A percentile compares a stretch with the other conserved stretches of the same genome.
These are phyloP conservation scores for Ataeniobius toweri DNA, from an alignment of 2,797 vertebrate species.

Conservation along the genomic window DNA sequence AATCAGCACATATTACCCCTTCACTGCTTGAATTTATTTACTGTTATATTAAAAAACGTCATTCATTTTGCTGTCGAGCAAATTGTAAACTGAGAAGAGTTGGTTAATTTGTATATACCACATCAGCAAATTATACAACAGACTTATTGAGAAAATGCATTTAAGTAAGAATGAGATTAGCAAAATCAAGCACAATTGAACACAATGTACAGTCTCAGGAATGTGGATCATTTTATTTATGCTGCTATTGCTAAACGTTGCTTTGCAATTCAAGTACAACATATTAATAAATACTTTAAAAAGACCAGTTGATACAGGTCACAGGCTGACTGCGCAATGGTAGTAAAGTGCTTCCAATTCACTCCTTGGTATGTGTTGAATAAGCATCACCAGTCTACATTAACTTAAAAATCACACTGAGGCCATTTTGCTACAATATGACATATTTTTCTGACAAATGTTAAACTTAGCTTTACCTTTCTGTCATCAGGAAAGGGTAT, in stretches of 20 bases:
- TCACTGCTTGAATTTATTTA: background rate
- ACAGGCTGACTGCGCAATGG: background rate
- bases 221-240: background rate
- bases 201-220: background rate
- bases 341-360: background rate
- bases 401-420: background rate
- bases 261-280: background rate
- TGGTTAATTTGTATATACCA: background rate
- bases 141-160: background rate
- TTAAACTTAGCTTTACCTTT: no score
- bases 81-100: background rate
- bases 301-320: background rate
- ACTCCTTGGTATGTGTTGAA: background rate
- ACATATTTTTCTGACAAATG: background rate
- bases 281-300: background rate
- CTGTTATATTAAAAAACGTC: background rate
- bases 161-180: background rate
- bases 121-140: background rate
- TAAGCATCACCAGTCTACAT: no score
- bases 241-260: background rate
- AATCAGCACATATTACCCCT: background rate
- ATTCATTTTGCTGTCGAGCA: background rate
- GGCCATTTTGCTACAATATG: background rate
- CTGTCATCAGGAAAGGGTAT: no score
- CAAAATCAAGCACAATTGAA: background rate